Evolutionary conservation across 2,888 invertebrate genomes (phyloP), one percentile per base, ranked within the genome.

Genomic region (Drosophila niveifrons): DNA sequence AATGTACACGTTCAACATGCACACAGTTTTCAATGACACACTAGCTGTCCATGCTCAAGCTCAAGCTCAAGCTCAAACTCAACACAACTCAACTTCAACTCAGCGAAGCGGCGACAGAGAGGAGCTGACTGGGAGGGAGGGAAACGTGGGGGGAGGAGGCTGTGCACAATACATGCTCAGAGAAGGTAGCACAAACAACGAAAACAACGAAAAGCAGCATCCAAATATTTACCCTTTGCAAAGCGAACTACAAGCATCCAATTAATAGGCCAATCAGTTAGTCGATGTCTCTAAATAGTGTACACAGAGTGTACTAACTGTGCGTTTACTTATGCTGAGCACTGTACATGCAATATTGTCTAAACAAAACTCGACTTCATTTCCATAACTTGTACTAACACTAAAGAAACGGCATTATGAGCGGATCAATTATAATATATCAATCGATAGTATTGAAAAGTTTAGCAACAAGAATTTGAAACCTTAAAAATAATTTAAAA

Each of bases 1-100:
- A 83, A 83, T 83, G 88, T 83, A 85, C 83, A 88, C 80, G 86
- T 62, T 53, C 72, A 85, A 78, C 81, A 74, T 78, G 81, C 81
- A 78, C 78, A 79, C 81, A 81, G 79, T 79, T 81, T 79, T 74
- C 67, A 81, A 72, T 81, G 78, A 79, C 79, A 85, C 66, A 75
- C 82, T 73, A 70, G 73, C 57, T 73, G 62, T 31, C 78, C 69
- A 74, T 75, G 69, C 64, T 47, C 39, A 34, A 43, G 8, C 47
- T n/a, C 57, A 8, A 43, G 34, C 29, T 36, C 34, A 36, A 36
- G 36, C 36, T 36, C 36, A 36, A 36, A 53, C 55, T n/a, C 47
- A 36, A 36, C 36, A 36, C 36, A 36, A 36, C 36, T 36, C 36
- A 36, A 36, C 36, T 36, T 31, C 39, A 46, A 13, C 51, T 46